Percentiles rank a stretch among this genome's conserved stretches.
These are phyloP conservation scores for Polyploca ridens DNA, from an alignment of 2,888 invertebrate species.

Conservation along the genomic window DNA sequence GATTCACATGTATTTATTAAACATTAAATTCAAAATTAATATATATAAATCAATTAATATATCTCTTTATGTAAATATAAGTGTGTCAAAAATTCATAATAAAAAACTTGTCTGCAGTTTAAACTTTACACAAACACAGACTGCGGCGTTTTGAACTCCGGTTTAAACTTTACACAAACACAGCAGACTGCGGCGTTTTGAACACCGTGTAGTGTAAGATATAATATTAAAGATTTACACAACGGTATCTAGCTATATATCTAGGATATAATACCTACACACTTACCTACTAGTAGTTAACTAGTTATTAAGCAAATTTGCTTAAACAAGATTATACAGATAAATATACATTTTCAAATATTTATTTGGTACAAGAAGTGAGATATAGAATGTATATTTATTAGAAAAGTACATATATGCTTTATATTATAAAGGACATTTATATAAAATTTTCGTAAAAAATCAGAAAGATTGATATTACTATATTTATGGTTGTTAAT, in stretches of 20 bases:
- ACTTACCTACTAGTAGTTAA: background rate
- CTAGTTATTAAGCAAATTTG: background rate
- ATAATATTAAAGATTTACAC: background rate
- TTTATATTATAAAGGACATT: background rate
- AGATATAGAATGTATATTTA: background rate
- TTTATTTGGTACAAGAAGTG: constrained; percentile 1
- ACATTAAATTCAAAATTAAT: background rate
- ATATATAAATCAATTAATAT: background rate
- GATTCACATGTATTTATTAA: background rate
- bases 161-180: background rate
- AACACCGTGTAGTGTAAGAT: background rate
- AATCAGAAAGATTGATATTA: background rate
- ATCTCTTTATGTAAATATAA: background rate
- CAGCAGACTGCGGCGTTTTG: no score
- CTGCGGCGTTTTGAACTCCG: background rate
- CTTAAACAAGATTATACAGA: background rate
- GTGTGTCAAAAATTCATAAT: background rate
- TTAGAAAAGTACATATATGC: background rate
- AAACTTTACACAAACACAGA: background rate
- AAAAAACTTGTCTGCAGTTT: background rate
- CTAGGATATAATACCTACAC: constrained; percentile 1
- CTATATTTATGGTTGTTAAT: background rate
- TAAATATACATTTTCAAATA: background rate
- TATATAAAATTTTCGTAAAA: background rate
- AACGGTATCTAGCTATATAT: background rate